These are phyloP conservation scores for Eutrigla gurnardus DNA, from an alignment of 2,797 vertebrate genomes.

Conservation along the genomic window DNA sequence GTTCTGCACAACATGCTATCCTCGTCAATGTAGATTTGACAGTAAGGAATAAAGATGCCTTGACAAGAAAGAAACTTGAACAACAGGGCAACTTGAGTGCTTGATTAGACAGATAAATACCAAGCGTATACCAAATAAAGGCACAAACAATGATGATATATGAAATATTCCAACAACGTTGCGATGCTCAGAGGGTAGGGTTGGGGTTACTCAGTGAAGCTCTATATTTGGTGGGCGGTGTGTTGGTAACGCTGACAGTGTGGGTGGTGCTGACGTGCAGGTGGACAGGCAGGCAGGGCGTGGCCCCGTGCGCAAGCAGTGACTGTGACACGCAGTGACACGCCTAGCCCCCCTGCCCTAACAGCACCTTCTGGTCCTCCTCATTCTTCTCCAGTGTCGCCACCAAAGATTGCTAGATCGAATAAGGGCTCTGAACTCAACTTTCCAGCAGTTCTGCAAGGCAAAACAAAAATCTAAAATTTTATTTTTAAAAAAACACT, in stretches of 20 bases:
- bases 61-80: background rate
- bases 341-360: slow-evolving; percentile 84
- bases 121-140: background rate
- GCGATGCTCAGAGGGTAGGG: background rate
- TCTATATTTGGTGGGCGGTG: background rate
- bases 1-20: background rate
- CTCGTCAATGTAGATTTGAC: background rate
- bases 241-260: slow-evolving; percentile 24
- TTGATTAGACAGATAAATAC: background rate
- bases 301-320: slow-evolving; percentile 84
- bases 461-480: slow-evolving; percentile 23
- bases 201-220: background rate
- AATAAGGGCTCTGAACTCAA: slow-evolving; percentile 12
- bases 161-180: background rate
- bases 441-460: slow-evolving; percentile 12
- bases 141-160: background rate
- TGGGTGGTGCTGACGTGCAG: slow-evolving; percentile 64
- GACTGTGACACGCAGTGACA: slow-evolving; percentile 87
- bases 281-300: slow-evolving; percentile 84
- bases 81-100: background rate
- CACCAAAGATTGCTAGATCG: background rate
- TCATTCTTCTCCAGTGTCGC: slow-evolving; percentile 19
- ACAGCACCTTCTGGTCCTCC: slow-evolving; percentile 38
- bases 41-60: background rate
- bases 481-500: slow-evolving; percentile 33